Evolutionary conservation across 1,140 invertebrate species (phyloP).

Genomic region (Ostrea edulis): DNA sequence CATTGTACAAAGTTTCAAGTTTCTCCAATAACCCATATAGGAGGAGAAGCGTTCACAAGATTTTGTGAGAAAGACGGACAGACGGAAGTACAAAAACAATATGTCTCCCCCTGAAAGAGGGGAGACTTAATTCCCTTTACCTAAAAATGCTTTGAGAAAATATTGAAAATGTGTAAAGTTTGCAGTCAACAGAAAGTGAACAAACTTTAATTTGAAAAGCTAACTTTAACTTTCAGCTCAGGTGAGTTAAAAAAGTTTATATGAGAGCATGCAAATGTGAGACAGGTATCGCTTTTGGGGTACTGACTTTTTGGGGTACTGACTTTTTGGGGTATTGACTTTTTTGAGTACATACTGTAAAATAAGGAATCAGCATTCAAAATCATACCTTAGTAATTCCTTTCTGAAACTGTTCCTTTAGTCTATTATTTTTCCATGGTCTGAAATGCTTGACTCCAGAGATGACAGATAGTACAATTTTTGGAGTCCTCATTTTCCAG

Average conservation of each 20-base stretch:
- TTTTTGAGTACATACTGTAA: no score
- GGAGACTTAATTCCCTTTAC: no score
- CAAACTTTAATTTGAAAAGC: neutral
- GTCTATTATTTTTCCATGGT: slow-evolving; percentile 66
- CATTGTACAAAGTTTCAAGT: no score
- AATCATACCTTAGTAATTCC: slow-evolving; percentile 72
- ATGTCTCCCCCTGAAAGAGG: no score
- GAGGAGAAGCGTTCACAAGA: no score
- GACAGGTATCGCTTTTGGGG: no score
- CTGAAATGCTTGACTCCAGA: slow-evolving; percentile 68
- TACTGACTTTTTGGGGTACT: neutral
- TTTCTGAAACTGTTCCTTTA: slow-evolving; percentile 70
- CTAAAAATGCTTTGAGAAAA: no score
- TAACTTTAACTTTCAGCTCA: neutral
- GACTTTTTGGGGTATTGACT: no score
- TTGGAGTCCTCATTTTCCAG: slow-evolving; percentile 71
- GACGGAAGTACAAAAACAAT: no score
- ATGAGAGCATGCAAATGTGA: no score
- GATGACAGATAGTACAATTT: slow-evolving; percentile 72
- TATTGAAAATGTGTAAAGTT: neutral
- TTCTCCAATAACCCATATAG: no score
- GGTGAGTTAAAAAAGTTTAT: neutral
- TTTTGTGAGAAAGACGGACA: no score
- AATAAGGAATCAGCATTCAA: neutral
- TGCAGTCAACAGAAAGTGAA: neutral